These are phyloP conservation scores for Steinernema feltiae DNA, from an alignment of 1,140 invertebrate species.

Conservation along the genomic window DNA sequence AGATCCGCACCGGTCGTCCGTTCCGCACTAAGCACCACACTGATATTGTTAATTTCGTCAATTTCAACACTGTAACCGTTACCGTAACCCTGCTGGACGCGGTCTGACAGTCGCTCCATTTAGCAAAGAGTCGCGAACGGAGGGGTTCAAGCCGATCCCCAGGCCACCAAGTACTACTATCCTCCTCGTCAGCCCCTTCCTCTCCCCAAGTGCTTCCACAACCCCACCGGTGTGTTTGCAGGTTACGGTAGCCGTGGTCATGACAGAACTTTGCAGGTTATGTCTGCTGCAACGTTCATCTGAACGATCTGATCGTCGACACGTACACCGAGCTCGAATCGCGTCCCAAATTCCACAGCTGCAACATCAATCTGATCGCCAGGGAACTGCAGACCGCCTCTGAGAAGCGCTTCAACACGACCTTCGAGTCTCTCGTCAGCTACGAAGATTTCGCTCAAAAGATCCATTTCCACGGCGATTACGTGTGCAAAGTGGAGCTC, in stretches of 20 bases:
- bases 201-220: slow-evolving; percentile 39
- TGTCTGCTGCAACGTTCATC: slow-evolving; percentile 32
- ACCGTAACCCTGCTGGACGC: not conserved
- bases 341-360: slow-evolving; percentile 31
- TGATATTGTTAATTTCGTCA: not conserved
- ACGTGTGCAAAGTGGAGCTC: slow-evolving; percentile 32
- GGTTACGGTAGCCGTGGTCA: not conserved
- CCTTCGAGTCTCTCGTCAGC: slow-evolving; percentile 31
- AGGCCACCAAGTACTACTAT: slow-evolving; percentile 26
- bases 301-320: slow-evolving; percentile 36
- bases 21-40: not conserved
- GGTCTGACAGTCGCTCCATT: not conserved
- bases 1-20: not conserved
- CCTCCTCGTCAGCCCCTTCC: slow-evolving; percentile 31
- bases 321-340: slow-evolving; percentile 30
- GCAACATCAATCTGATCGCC: slow-evolving; percentile 30
- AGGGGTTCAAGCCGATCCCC: not conserved
- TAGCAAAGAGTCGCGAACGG: not conserved
- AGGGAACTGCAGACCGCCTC: slow-evolving; percentile 23
- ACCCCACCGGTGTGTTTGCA: slow-evolving; percentile 23
- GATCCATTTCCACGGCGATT: slow-evolving; percentile 32
- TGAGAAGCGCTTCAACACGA: slow-evolving; percentile 28
- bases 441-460: slow-evolving; percentile 37
- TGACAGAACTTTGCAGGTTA: slow-evolving; percentile 14
- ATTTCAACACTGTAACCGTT: not conserved